Evolutionary conservation across 2,113 vertebrate genomes (phyloP).

Genomic region (Antigone vipio): DNA sequence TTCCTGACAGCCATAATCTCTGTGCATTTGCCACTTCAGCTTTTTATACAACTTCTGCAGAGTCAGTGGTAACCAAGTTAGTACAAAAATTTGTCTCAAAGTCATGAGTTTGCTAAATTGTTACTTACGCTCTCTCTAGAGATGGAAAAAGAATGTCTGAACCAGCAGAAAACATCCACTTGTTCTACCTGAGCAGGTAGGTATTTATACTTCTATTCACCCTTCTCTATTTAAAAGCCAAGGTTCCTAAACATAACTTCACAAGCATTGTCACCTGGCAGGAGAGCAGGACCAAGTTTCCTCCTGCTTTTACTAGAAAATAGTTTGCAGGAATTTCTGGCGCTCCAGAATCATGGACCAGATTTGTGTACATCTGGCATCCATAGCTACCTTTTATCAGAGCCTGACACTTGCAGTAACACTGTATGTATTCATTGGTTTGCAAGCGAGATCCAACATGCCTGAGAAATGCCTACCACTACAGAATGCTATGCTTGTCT

Average conservation of each 20-base stretch:
- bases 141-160: slow-evolving; percentile 18
- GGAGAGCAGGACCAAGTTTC: not conserved
- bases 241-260: not conserved
- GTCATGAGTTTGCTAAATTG: not conserved
- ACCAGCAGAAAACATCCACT: not conserved
- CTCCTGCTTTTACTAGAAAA: not conserved
- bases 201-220: not conserved
- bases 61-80: not conserved
- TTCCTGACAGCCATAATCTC: not conserved
- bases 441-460: not conserved
- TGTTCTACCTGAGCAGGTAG: slow-evolving; percentile 39
- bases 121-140: not conserved
- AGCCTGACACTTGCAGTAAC: not conserved
- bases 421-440: not conserved
- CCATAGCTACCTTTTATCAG: not conserved
- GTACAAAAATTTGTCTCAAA: not conserved
- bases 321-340: not conserved
- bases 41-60: not conserved
- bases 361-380: not conserved
- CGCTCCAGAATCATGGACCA: not conserved
- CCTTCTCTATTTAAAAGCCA: not conserved
- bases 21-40: not conserved
- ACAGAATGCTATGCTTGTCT: not conserved
- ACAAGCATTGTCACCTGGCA: not conserved
- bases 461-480: not conserved